Conservation (phyloP, 2,797 vertebrate species). For the Pelochelys cantorii region DNA sequence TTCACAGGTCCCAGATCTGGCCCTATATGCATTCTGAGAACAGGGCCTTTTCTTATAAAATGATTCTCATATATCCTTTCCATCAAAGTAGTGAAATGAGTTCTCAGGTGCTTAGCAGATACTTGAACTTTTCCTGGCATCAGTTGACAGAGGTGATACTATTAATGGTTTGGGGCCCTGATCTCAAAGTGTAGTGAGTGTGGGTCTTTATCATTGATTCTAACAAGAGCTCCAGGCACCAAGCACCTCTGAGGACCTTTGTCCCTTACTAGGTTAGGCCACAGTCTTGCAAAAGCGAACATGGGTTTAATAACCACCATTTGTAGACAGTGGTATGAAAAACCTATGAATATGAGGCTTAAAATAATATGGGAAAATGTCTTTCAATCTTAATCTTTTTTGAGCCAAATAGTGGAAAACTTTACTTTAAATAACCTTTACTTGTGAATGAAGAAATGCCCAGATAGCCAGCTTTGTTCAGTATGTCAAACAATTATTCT, state of each 20-base stretch:
- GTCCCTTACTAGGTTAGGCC: neutral
- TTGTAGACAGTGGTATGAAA: neutral
- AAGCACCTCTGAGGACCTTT: too few relatives aligned
- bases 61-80: neutral
- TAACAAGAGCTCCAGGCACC: neutral
- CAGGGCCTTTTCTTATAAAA: neutral
- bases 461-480: neutral
- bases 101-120: neutral
- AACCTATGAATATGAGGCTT: neutral
- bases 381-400: fast-evolving
- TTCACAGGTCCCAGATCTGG: neutral
- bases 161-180: neutral
- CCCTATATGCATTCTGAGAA: neutral
- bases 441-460: neutral
- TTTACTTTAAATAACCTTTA: fast-evolving
- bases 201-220: neutral
- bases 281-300: neutral
- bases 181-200: neutral
- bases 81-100: neutral
- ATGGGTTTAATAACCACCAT: neutral
- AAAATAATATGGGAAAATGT: neutral
- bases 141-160: neutral
- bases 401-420: neutral
- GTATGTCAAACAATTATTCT: neutral
- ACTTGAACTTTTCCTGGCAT: neutral